Base-by-base conservation (phyloP, 2,888 invertebrate genomes). In the Acrocyrtus sp. region DNA sequence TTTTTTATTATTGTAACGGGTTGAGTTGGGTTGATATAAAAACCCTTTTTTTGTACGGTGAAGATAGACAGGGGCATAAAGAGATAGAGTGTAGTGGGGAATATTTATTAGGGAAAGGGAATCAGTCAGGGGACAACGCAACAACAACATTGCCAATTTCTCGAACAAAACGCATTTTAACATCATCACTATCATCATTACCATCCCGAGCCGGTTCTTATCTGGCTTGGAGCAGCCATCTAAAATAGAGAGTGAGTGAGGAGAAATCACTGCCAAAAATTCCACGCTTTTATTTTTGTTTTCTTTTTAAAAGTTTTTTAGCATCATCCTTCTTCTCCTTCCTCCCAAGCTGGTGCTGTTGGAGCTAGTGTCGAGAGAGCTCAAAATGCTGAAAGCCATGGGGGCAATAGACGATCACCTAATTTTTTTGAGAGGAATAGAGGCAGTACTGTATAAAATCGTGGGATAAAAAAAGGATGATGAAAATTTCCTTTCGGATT, bases 381-480 rank as follows among this genome's bases (percentile, higher is more conserved):
- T n/a, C n/a, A n/a, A n/a, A n/a, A n/a, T n/a, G n/a, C 15, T 54
- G 54, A 10, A 17, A 19, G 29, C 2, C 21, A 29, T 50, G 68
- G 27, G 68, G 68, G 68, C 68, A 68, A 68, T 53, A 68, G 60
- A 60, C 68, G 43, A 50, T 62, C 62, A 45, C 29, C 22, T 45
- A 60, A 60, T 61, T 61, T 61, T 61, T 48, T 26, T 45, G 19
- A 43, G n/a, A n/a, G n/a, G n/a, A n/a, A n/a, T n/a, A n/a, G n/a
- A n/a, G n/a, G n/a, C n/a, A n/a, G n/a, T n/a, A n/a, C n/a, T n/a
- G n/a, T n/a, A n/a, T n/a, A n/a, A n/a, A n/a, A n/a, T n/a, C n/a
- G n/a, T n/a, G n/a, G n/a, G n/a, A n/a, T n/a, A n/a, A n/a, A n/a
- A n/a, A n/a, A n/a, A n/a, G n/a, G n/a, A n/a, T n/a, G n/a, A n/a